Percentiles rank a stretch among this genome's conserved stretches.
Conservation (phyloP, 2,888 invertebrate genomes). For the Meloe dianella region DNA sequence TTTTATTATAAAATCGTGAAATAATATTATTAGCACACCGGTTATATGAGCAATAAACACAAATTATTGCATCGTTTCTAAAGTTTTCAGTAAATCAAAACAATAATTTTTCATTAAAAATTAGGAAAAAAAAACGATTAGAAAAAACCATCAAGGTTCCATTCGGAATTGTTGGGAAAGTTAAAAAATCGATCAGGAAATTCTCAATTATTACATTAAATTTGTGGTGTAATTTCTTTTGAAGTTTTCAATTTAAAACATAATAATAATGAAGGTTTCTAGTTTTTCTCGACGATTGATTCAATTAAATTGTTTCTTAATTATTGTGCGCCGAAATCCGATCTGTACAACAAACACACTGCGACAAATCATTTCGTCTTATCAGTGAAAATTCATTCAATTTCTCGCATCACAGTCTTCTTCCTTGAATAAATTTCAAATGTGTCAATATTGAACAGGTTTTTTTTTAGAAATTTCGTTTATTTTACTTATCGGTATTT, state of each 20-base stretch:
- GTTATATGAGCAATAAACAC: conserved; percentile 22
- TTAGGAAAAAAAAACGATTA: background rate
- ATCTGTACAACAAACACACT: background rate
- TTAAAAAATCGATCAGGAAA: conserved; percentile 8
- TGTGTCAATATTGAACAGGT: conserved; percentile 37
- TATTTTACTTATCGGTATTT: conserved; percentile 34
- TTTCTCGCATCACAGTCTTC: background rate
- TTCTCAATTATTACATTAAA: background rate
- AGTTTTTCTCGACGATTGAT: conserved; percentile 32
- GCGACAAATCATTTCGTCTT: background rate
- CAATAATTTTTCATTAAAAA: conserved; percentile 24
- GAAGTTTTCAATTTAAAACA: background rate
- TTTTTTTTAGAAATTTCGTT: conserved; percentile 33
- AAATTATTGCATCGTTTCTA: conserved; percentile 21
- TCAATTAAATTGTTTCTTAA: conserved; percentile 13
- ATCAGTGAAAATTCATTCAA: background rate
- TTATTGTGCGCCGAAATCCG: background rate
- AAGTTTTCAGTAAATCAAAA: conserved; percentile 6
- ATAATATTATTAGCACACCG: conserved; percentile 26
- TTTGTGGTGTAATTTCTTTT: conserved; percentile 7
- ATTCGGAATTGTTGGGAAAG: background rate
- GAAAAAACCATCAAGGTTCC: background rate
- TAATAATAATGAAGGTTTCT: conserved; percentile 18
- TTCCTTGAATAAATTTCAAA: conserved; percentile 4
- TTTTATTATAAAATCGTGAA: conserved; percentile 31